Conservation (phyloP, 2,113 vertebrate species). For the Leucoraja erinaceus region DNA sequence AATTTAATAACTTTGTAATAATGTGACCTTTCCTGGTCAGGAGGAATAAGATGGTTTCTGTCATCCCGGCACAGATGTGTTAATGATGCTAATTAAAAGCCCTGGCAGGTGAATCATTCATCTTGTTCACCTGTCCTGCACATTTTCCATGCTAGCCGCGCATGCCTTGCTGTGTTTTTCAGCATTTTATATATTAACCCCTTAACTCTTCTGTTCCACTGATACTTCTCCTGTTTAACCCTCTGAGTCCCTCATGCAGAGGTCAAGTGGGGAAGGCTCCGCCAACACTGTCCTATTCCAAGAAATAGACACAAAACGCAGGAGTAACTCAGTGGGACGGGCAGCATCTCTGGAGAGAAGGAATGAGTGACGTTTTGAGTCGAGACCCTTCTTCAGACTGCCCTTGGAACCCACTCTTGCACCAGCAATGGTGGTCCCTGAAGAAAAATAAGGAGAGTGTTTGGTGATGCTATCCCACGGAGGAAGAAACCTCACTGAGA, state of each 20-base stretch:
- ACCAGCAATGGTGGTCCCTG: neutral
- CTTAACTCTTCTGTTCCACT: too few relatives aligned
- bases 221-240: too few relatives aligned
- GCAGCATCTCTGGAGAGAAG: too few relatives aligned
- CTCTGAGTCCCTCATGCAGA: too few relatives aligned
- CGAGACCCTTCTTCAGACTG: neutral
- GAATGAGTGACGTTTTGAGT: too few relatives aligned
- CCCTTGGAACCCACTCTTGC: neutral
- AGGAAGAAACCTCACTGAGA: neutral
- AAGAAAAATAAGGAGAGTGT: neutral
- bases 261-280: too few relatives aligned
- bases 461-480: neutral
- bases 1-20: conserved; percentile 33
- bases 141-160: neutral
- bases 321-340: too few relatives aligned
- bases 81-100: neutral
- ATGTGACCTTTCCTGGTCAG: neutral
- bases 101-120: neutral
- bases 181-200: neutral
- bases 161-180: neutral
- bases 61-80: conserved; percentile 8
- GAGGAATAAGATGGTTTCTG: neutral
- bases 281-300: too few relatives aligned
- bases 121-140: neutral
- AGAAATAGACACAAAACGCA: too few relatives aligned